A percentile compares a stretch with the other conserved stretches of the same genome.
Conservation (phyloP, 2,113 vertebrate genomes). For the Fregata magnificens region DNA sequence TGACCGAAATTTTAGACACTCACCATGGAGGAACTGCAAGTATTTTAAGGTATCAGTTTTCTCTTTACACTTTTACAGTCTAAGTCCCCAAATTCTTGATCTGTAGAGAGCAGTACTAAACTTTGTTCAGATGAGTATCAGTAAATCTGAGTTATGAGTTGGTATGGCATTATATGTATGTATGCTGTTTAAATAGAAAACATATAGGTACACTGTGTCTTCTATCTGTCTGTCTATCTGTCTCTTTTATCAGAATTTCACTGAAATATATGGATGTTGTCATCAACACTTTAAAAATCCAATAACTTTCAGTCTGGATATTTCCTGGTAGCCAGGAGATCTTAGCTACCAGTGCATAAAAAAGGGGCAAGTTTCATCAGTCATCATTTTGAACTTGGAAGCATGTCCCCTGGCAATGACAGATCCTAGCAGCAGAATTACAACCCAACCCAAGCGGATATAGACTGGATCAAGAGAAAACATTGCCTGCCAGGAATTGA, state of each 20-base stretch:
- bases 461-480: not conserved
- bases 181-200: not conserved
- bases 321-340: not conserved
- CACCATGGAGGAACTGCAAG: accelerated
- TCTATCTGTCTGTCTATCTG: not conserved
- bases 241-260: not conserved
- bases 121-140: not conserved
- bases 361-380: not conserved
- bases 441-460: not conserved
- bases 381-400: not conserved
- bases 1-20: not conserved
- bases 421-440: not conserved
- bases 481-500: not conserved
- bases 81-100: not conserved
- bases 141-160: not conserved
- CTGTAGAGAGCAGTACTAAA: not conserved
- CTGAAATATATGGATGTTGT: not conserved
- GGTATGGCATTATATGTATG: not conserved
- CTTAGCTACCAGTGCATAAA: not conserved
- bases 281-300: not conserved
- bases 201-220: not conserved
- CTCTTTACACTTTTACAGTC: not conserved
- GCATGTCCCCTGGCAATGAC: not conserved
- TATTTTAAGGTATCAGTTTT: not conserved
- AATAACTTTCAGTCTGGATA: not conserved